Base-by-base conservation (phyloP, 1,140 invertebrate genomes). In the Drosophila subobscura region DNA sequence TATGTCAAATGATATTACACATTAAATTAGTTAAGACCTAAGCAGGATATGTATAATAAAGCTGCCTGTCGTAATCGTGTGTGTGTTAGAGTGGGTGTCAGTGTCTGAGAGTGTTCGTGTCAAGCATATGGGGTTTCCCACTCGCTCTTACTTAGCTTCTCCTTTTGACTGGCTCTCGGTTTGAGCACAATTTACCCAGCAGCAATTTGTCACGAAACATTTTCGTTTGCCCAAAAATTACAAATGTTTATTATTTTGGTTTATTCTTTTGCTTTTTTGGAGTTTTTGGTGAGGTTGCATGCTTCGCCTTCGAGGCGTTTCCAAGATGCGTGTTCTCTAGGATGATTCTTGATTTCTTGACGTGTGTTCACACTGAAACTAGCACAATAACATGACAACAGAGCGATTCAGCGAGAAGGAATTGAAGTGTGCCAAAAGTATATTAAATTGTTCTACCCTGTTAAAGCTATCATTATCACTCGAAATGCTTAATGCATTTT, bases 1-100 rank as follows among this genome's bases (percentile, higher is more conserved):
- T 86, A 86, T 86, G 83, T 86, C 83, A 86, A 83, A 88, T 79
- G 83, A 75, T 88, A 86, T 86, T 81, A 83, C 73, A 88, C 78
- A 88, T 81, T 83, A 88, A 86, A 88, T 83, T 88, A 88, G 83
- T 86, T 86, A 86, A 78, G 83, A 67, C 76, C 59, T 61, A 49
- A 49, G 57, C 57, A 79, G 58, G 5, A 65, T 79, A 67, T 77
- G 70, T 70, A 70, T 77, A 72, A 70, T 79, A 79, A 74, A 63
- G 79, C 60, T 54, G 72, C 64, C 67, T 84, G 70, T 65, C 16
- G 16, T 20, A 20, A 10, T 37, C 80, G 56, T 70, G 25, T 72
- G 37, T 41, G 60, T 45, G 49, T 52, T 44, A 37, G 56, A 41
- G 65, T 68, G 61, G 46, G 51, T 63, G 23, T 40, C 52, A 22